These are phyloP conservation scores for Diorhabda sublineata DNA, from an alignment of 1,140 invertebrate genomes.

Conservation along the genomic window DNA sequence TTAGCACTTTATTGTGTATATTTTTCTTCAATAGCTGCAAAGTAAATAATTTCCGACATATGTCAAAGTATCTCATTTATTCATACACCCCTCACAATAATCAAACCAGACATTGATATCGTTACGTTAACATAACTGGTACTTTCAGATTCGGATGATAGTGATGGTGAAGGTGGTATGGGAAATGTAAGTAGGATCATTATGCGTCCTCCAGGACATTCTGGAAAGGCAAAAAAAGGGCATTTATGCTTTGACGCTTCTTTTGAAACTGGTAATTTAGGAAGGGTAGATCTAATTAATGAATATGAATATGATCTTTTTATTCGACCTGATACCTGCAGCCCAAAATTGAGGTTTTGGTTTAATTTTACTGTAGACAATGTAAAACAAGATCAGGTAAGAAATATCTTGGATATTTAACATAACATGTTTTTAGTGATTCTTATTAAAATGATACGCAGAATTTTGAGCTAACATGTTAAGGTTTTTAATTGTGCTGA, in stretches of 20 bases:
- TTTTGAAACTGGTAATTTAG: slow-evolving; percentile 96
- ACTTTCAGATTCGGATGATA: slow-evolving; percentile 85
- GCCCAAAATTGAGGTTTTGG: slow-evolving; percentile 89
- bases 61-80: not conserved
- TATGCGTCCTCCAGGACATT: slow-evolving; percentile 89
- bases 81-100: not conserved
- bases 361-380: slow-evolving; percentile 99
- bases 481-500: too few species aligned
- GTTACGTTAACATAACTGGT: too few species aligned
- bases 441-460: too few species aligned
- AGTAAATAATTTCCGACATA: not conserved
- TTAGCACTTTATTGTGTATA: not conserved
- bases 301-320: slow-evolving; percentile 96
- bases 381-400: slow-evolving; percentile 83
- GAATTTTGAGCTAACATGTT: too few species aligned
- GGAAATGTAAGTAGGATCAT: slow-evolving; percentile 91
- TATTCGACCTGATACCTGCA: slow-evolving; percentile 93
- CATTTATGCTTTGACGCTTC: slow-evolving; percentile 97
- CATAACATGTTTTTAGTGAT: not conserved
- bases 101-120: too few species aligned
- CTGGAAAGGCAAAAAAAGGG: slow-evolving; percentile 88
- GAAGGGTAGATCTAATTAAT: slow-evolving; percentile 87
- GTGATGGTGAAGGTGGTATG: slow-evolving; percentile 88
- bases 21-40: not conserved
- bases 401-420: not conserved